Base-by-base conservation (phyloP, 2,113 vertebrate species). In the Cariama cristata region DNA sequence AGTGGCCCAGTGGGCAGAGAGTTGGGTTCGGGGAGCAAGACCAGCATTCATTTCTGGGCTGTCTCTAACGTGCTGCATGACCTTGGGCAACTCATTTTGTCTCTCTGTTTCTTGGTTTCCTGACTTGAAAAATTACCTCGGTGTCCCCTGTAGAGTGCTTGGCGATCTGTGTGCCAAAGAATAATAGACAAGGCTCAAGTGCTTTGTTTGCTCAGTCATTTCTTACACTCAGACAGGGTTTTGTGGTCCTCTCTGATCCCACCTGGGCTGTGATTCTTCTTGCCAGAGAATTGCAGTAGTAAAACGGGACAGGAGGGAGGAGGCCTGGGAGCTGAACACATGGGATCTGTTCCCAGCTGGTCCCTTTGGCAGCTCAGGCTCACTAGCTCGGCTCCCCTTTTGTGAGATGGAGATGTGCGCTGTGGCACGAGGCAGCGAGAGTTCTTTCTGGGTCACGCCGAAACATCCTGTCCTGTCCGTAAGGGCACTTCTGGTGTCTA, bases 381-480 rank as follows among this genome's bases (percentile, higher is more conserved):
- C 38, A 2, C 42, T 27, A 7, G 32, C 60, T 90, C 5, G 3
- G 77, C 60, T 95, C 45, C 22, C 28, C 21, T 50, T 40, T 49
- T 26, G 38, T 33, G 66, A 64, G 47, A 83, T 14, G n/a, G 68
- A 82, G 93, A 27, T 63, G 49, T 47, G 12, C 23, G 5, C 15
- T 0, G 0, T 74, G 85, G 69, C 90, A 71, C 1, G 0, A n/a
- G 56, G 77, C 85, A 85, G 76, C 0, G 0, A 53, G 35, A 76
- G 68, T 42, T 83, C 28, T 4, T 8, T 21, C 15, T 64, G 6
- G 50, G 11, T 38, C 11, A 55, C 1, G 2, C 45, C 2, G 1
- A 32, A 60, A 33, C 44, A 13, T 50, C 80, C 58, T 68, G 27
- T 23, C n/a, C n/a, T 50, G n/a, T 47, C 62, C 1, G 0, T 35